Base-by-base conservation (phyloP, 2,888 invertebrate species). In the Neria commutata region DNA sequence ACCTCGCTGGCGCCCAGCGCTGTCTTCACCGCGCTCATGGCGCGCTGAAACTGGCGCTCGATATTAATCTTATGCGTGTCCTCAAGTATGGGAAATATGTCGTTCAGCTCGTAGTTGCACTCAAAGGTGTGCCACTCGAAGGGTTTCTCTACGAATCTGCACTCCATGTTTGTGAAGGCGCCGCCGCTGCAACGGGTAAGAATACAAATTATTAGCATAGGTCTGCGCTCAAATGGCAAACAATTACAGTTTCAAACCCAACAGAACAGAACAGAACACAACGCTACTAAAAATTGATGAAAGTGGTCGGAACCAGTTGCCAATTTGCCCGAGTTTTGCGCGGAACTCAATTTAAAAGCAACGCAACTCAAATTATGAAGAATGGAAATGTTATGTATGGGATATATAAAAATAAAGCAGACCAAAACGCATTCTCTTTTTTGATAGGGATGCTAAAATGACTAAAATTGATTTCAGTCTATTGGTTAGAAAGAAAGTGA, bases 101-200 rank as follows among this genome's bases (percentile, higher is more conserved):
- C 87, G 80, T 94, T 90, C 75, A 94, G 84, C 68, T 91, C 89
- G 73, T 91, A 88, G 69, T 86, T 86, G 65, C 91, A 89, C 72
- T 92, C 90, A 23, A 95, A 78, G 65, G 88, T 85, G 67, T 89
- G 86, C 93, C 94, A 95, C 64, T 87, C 89, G 21, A 87, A 87
- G 1, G 85, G 77, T 74, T 89, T 88, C 0, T 88, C 83, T 67
- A 89, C 83, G 75, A 90, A 90, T 76, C 91, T 94, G 86, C 90
- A 89, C 23, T 94, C 93, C 24, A 88, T 89, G 10, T 89, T 88
- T 66, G 89, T 34, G 86, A 86, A 73, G 1, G 71, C 71, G 47
- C 75, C 76, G 10, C 79, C 90, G 53, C 85, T 85, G 68, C 85
- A 84, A 67, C 1, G 34, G 29, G 34, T 14, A 25, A 42, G 10